Percentiles rank a stretch among this genome's conserved stretches.
Evolutionary conservation across 2,113 vertebrate species (phyloP).

Genomic region (Dinomys branickii): DNA sequence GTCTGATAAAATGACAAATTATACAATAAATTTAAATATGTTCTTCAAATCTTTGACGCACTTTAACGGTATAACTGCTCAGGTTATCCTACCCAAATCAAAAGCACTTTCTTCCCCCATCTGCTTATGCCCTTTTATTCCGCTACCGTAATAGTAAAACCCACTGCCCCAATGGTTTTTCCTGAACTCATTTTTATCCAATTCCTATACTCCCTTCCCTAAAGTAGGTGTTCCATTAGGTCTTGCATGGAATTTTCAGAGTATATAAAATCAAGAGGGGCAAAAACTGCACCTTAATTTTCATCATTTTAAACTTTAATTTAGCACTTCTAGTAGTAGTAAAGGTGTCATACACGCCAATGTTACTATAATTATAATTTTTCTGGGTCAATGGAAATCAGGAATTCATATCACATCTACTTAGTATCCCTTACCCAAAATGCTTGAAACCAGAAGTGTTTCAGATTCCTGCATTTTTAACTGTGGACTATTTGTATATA

Average conservation of each 20-base stretch:
- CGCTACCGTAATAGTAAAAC: background rate
- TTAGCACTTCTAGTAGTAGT: background rate
- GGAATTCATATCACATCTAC: background rate
- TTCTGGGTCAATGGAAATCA: constrained; percentile 14
- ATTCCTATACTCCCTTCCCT: background rate
- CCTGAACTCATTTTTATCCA: constrained; percentile 24
- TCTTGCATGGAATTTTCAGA: background rate
- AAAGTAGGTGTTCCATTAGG: background rate
- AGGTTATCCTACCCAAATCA: background rate
- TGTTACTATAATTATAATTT: background rate
- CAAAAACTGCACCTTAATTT: background rate
- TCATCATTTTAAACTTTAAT: constrained; percentile 26
- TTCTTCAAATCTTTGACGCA: background rate
- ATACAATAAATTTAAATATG: background rate
- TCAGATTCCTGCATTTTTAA: background rate
- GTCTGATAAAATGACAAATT: background rate
- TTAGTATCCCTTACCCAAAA: background rate
- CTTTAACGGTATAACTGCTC: background rate
- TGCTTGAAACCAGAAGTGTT: background rate
- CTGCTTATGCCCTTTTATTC: constrained; percentile 12
- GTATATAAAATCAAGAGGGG: background rate
- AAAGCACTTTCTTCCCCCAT: background rate
- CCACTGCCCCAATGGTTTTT: background rate
- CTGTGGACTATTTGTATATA: background rate
- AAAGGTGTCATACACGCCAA: background rate